Evolutionary conservation across 2,797 vertebrate species (phyloP).

Genomic region (Brachyrhaphis roseni): DNA sequence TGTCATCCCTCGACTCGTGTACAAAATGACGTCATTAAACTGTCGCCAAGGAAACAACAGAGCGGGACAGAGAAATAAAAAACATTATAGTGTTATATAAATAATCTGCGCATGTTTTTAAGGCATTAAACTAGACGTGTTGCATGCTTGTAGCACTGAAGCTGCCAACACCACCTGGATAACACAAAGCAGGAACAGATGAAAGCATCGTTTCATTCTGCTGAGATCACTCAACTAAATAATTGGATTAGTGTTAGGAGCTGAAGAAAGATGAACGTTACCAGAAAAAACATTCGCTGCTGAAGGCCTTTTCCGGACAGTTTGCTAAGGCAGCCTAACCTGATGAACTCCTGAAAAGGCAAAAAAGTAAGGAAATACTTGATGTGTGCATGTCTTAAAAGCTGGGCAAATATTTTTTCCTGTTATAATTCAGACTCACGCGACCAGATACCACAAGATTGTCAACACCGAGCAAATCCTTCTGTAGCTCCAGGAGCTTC

Average conservation of each 20-base stretch:
- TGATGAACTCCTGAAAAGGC: conserved; percentile 91
- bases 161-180: conserved; percentile 35
- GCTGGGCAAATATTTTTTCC: not conserved
- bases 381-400: not conserved
- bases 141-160: not conserved
- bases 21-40: conserved; percentile 94
- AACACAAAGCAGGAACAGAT: conserved; percentile 23
- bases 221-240: conserved; percentile 43
- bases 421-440: conserved; percentile 75
- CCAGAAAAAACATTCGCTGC: conserved; percentile 99
- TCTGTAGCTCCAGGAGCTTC: conserved; percentile 96
- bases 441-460: conserved; percentile 90
- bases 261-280: conserved; percentile 65
- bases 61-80: conserved; percentile 7
- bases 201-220: conserved; percentile 30
- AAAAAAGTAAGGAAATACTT: not conserved
- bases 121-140: conserved; percentile 8
- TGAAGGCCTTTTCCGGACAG: conserved; percentile 97
- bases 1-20: conserved; percentile 94
- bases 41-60: conserved; percentile 54
- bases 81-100: not conserved
- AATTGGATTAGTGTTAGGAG: conserved; percentile 45
- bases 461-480: conserved; percentile 93
- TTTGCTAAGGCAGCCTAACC: conserved; percentile 97
- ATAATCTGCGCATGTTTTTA: conserved; percentile 4